Percentiles rank a stretch among this genome's conserved stretches.
phyloP scores from a whole-genome alignment of 2,888 invertebrate species.

The Thyatira batis region DNA sequence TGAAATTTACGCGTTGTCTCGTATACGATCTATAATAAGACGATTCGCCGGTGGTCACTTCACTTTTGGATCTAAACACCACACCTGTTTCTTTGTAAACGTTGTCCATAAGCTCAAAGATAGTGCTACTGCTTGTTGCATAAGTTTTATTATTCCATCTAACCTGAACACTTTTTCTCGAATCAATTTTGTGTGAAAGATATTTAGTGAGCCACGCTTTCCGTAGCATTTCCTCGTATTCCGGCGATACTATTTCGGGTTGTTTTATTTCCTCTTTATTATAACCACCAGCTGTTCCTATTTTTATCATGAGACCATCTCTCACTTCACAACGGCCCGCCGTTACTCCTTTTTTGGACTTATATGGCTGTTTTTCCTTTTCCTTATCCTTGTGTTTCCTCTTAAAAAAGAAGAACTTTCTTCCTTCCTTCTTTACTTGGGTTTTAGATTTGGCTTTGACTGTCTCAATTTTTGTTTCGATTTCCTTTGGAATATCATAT shows the following conservation, averaged over 20 bases:
- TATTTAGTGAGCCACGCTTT: conserved; percentile 59
- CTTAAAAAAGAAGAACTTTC: conserved; percentile 63
- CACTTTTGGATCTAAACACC: conserved; percentile 53
- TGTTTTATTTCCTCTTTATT: conserved; percentile 16
- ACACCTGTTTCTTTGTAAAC: conserved; percentile 54
- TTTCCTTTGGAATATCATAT: conserved; percentile 18
- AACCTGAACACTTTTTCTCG: conserved; percentile 55
- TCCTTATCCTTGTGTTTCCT: conserved; percentile 49
- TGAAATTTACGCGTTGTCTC: conserved; percentile 48
- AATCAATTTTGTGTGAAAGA: conserved; percentile 47
- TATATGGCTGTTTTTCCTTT: conserved; percentile 36
- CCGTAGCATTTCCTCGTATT: conserved; percentile 39
- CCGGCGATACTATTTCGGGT: conserved; percentile 22
- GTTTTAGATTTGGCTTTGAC: conserved; percentile 11
- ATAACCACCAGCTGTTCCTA: conserved; percentile 29
- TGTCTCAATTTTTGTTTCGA: conserved; percentile 10
- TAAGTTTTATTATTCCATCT: conserved; percentile 67
- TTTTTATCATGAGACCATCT: conserved; percentile 55
- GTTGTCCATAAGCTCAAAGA: conserved; percentile 59
- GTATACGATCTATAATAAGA: conserved; percentile 37
- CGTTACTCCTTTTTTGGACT: conserved; percentile 54
- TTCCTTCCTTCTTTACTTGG: conserved; percentile 34
- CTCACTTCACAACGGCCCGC: conserved; percentile 63
- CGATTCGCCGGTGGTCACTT: conserved; percentile 45
- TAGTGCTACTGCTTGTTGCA: conserved; percentile 59